phyloP scores from a whole-genome alignment of 1,140 invertebrate genomes.

The Dreissena polymorpha region DNA sequence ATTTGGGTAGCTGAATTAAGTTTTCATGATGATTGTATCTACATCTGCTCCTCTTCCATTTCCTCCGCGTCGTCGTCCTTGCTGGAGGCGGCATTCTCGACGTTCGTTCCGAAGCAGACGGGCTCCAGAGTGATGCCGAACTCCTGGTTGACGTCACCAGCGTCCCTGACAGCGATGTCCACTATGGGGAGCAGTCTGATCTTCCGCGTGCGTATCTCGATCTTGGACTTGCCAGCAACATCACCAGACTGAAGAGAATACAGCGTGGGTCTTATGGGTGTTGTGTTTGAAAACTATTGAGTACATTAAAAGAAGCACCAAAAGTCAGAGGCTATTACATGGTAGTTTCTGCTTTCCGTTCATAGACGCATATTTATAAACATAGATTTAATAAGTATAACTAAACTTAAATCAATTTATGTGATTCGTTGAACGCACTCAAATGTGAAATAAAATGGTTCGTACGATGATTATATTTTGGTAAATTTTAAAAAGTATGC shows the following conservation, averaged over 20 bases:
- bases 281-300: too few species aligned
- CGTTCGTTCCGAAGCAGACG: conserved; percentile 85
- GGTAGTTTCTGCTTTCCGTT: too few species aligned
- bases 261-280: too few species aligned
- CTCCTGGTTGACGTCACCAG: conserved; percentile 86
- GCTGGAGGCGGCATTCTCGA: not conserved
- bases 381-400: too few species aligned
- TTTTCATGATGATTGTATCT: conserved; percentile 5
- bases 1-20: conserved; percentile 28
- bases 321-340: too few species aligned
- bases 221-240: conserved; percentile 85
- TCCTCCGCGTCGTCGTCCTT: not conserved
- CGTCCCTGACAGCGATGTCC: conserved; percentile 89
- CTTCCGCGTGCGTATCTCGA: conserved; percentile 89
- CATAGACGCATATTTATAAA: too few species aligned
- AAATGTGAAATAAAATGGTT: too few species aligned
- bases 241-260: conserved; percentile 23
- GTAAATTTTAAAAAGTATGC: too few species aligned
- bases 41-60: not conserved
- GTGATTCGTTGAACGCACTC: too few species aligned
- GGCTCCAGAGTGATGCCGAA: conserved; percentile 91
- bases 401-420: too few species aligned
- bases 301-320: too few species aligned
- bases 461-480: too few species aligned
- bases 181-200: conserved; percentile 87